Conservation (phyloP, 2,113 vertebrate species). For the Catagonus wagneri region DNA sequence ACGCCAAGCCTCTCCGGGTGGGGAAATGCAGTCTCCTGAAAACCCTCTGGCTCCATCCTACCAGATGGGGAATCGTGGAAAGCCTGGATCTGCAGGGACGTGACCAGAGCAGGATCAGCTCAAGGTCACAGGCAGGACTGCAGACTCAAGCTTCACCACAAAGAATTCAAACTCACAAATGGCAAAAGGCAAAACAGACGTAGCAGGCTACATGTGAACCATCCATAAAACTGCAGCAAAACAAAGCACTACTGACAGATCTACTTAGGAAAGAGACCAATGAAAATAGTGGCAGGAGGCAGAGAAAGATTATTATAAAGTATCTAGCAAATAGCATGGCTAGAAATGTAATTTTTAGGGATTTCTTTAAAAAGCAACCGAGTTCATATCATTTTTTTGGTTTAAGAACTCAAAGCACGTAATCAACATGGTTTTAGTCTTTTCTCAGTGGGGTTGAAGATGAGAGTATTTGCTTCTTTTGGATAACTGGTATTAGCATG, state of each 20-base stretch:
- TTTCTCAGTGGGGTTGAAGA: not conserved
- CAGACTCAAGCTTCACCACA: not conserved
- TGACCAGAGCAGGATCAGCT: not conserved
- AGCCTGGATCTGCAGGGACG: not conserved
- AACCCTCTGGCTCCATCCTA: not conserved
- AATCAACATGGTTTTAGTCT: not conserved
- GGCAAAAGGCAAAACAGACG: not conserved
- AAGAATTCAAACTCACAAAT: slow-evolving; percentile 8
- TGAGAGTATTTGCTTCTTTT: not conserved
- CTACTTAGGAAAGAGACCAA: not conserved
- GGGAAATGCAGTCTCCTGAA: not conserved
- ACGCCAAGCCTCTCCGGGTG: not conserved
- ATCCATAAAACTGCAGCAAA: not conserved
- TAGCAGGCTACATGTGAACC: not conserved
- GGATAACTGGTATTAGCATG: not conserved
- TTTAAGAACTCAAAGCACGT: not conserved
- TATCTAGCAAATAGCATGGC: not conserved
- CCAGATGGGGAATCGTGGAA: not conserved
- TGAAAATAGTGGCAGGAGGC: not conserved
- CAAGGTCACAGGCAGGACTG: not conserved
- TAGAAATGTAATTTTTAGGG: not conserved
- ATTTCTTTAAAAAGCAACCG: not conserved
- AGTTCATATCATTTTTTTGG: not conserved
- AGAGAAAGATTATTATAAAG: not conserved
- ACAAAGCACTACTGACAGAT: not conserved